Base-by-base conservation (phyloP, 2,888 invertebrate genomes). In the Lasioglossum calceatum region DNA sequence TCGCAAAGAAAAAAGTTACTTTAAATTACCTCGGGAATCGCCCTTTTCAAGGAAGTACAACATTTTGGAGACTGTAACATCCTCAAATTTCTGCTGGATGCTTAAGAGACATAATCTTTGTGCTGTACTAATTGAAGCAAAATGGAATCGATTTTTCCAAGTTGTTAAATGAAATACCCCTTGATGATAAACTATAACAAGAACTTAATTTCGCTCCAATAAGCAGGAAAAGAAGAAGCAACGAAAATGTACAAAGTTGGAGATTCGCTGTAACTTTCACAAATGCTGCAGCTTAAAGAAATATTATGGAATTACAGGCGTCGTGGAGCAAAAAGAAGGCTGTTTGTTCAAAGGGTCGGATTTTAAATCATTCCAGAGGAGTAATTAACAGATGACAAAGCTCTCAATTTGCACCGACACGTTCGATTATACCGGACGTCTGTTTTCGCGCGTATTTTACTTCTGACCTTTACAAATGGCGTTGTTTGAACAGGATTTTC, bases 401-500 rank as follows among this genome's bases (percentile, higher is more conserved):
- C 23, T 70, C 42, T 39, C 23, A 79, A 27, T 23, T 58, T 58
- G 44, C 54, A 16, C 32, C 8, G 16, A n/a, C 47, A 74, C 71
- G 50, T 84, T 44, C 19, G 71, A 64, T 76, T 42, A 75, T 19
- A 50, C n/a, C 36, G 19, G 4, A 23, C 27, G 50, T 10, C 12
- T 12, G 27, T 44, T 32, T 44, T 36, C 36, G 50, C 42, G 67
- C 67, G 73, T 82, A 54, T 64, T 82, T 82, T 47, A 50, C 36
- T 72, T 42, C 50, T 54, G 75, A 77, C 85, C 47, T 39, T 79
- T 77, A 58, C 32, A 77, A 85, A 85, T 71, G 32, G 16, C 54
- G 72, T 44, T 76, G 74, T 72, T 77, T 75, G 44, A 86, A 75
- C 74, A 78, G 86, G 81, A 81, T 87, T 87, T 84, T 36, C 73